These are phyloP conservation scores for Callochromis pleurospilus DNA, from an alignment of 2,113 vertebrate species.

Conservation along the genomic window DNA sequence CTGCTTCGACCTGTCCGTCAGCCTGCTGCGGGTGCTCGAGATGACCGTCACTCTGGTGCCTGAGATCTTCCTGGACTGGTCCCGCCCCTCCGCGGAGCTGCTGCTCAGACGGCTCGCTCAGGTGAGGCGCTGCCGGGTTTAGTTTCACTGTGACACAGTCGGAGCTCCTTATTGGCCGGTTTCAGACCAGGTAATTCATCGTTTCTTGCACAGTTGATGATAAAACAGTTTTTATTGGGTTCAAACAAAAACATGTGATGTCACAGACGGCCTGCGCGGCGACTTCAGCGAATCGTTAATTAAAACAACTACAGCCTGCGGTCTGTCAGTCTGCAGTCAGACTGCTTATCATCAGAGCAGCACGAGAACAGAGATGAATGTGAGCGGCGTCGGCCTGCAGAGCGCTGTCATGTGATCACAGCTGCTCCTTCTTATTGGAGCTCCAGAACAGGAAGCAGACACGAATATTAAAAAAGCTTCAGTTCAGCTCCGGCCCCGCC, in stretches of 20 bases:
- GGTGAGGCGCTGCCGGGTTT: constrained; percentile 58
- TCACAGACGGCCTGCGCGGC: neutral
- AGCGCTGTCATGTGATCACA: neutral
- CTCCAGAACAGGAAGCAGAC: neutral
- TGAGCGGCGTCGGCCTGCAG: neutral
- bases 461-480: neutral
- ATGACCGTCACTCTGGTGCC: constrained; percentile 94
- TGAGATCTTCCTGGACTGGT: constrained; percentile 92
- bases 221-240: neutral
- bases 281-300: neutral
- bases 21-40: constrained; percentile 91
- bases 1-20: constrained; percentile 97
- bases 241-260: neutral
- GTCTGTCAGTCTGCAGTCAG: neutral
- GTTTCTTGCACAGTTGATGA: accelerated
- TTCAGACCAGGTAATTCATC: neutral
- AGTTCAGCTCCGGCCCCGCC: neutral
- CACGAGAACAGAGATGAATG: neutral
- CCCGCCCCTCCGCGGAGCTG: constrained; percentile 87
- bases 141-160: neutral
- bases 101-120: constrained; percentile 91
- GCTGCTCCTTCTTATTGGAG: neutral
- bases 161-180: neutral
- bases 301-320: neutral
- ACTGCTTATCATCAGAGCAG: neutral